phyloP scores from a whole-genome alignment of 1,140 invertebrate genomes.

The Sycophaga agraensis region DNA sequence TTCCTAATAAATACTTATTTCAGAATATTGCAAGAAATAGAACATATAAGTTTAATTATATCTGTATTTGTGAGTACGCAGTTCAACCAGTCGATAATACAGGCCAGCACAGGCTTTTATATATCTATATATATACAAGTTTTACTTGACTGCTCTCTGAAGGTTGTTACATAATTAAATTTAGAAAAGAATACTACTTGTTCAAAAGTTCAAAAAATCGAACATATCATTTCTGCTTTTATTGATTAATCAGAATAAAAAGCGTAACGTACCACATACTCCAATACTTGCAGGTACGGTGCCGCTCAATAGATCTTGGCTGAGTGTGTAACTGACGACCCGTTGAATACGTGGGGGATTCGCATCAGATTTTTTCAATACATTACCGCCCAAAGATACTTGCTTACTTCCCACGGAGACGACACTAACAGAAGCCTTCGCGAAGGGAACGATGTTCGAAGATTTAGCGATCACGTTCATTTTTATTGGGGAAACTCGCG shows the following conservation, averaged over 20 bases:
- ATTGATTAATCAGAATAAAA: too few species aligned
- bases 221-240: too few species aligned
- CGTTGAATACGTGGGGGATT: conserved; percentile 33
- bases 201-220: neutral
- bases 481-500: conserved; percentile 32
- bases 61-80: too few species aligned
- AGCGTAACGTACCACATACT: neutral
- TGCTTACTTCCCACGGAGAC: conserved; percentile 62
- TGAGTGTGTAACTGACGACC: conserved; percentile 44
- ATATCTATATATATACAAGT: neutral
- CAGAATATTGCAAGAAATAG: too few species aligned
- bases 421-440: conserved; percentile 62
- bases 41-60: too few species aligned
- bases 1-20: too few species aligned
- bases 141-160: neutral
- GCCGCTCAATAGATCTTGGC: conserved; percentile 41
- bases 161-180: conserved; percentile 21
- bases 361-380: conserved; percentile 50
- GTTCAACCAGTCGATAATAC: neutral
- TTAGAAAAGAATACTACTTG: conserved; percentile 9
- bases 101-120: neutral
- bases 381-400: conserved; percentile 49
- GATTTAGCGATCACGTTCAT: conserved; percentile 71
- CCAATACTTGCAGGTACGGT: too few species aligned
- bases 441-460: conserved; percentile 62